These are phyloP conservation scores for Otocyon megalotis DNA, from an alignment of 2,113 vertebrate species.

Conservation along the genomic window DNA sequence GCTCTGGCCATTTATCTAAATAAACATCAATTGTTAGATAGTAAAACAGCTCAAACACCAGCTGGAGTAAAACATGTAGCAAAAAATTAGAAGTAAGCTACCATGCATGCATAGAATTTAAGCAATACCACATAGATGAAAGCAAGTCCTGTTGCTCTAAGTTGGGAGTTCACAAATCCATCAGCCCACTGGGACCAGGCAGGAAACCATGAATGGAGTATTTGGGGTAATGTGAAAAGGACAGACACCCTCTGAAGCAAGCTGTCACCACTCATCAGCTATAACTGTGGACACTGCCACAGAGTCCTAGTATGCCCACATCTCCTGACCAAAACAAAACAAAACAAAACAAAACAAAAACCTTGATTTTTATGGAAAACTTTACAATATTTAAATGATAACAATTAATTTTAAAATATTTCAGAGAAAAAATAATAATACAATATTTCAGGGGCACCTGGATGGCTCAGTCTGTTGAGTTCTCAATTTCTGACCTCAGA, in stretches of 20 bases:
- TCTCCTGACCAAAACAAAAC: background rate
- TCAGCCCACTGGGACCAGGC: background rate
- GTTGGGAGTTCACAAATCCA: background rate
- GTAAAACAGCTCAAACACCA: background rate
- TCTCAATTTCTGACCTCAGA: background rate
- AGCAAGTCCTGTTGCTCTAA: background rate
- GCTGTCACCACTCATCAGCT: background rate
- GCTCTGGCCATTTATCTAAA: background rate
- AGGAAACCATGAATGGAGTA: background rate
- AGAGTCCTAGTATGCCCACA: background rate
- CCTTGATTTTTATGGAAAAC: background rate
- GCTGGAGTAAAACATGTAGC: background rate
- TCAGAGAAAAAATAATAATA: background rate
- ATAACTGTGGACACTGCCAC: too few relatives aligned
- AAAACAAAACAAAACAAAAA: too few relatives aligned
- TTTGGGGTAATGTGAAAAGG: accelerated
- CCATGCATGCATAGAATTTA: background rate
- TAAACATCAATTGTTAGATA: background rate
- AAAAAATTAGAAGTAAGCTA: background rate
- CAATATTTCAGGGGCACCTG: background rate
- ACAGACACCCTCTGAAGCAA: background rate
- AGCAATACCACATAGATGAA: background rate
- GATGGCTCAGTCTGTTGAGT: background rate
- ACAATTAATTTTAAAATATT: background rate
- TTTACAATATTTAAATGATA: background rate